Percentiles rank a stretch among this genome's conserved stretches.
These are phyloP conservation scores for Nautilus pompilius DNA, from an alignment of 1,140 invertebrate genomes.

Conservation along the genomic window DNA sequence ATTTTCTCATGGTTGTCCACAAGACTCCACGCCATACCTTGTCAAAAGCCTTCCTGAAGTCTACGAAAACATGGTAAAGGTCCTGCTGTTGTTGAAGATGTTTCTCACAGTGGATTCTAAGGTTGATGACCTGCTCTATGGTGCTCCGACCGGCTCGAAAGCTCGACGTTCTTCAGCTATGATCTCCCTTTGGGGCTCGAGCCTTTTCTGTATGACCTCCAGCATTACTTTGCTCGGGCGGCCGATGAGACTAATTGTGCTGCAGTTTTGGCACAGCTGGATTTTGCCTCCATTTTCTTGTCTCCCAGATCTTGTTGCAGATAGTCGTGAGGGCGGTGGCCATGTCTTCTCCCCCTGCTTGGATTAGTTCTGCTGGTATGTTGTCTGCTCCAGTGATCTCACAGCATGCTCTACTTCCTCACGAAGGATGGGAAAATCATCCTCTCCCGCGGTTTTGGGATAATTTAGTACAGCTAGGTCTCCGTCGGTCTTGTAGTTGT, in stretches of 20 bases:
- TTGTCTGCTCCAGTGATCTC: conserved; percentile 14
- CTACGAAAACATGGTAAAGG: background rate
- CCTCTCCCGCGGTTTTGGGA: background rate
- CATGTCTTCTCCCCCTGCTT: conserved; percentile 11
- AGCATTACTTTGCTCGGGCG: too few species aligned
- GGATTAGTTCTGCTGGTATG: conserved; percentile 15
- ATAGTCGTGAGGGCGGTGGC: background rate
- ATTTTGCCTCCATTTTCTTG: conserved; percentile 12
- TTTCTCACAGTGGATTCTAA: too few species aligned
- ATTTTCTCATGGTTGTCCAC: background rate
- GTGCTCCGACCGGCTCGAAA: too few species aligned
- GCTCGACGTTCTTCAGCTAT: too few species aligned
- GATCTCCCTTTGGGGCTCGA: too few species aligned
- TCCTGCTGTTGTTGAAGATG: background rate
- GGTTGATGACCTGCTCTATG: too few species aligned
- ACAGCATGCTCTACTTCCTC: conserved; percentile 16
- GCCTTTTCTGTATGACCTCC: too few species aligned
- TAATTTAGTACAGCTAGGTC: background rate
- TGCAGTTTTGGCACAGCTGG: too few species aligned
- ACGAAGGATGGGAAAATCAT: too few species aligned
- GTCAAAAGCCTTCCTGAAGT: background rate
- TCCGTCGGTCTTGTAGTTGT: background rate
- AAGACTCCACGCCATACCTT: background rate
- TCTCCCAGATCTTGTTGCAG: conserved; percentile 13
- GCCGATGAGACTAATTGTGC: too few species aligned